Evolutionary conservation across 1,140 invertebrate species (phyloP).

Genomic region (Neocloeon triangulifer): DNA sequence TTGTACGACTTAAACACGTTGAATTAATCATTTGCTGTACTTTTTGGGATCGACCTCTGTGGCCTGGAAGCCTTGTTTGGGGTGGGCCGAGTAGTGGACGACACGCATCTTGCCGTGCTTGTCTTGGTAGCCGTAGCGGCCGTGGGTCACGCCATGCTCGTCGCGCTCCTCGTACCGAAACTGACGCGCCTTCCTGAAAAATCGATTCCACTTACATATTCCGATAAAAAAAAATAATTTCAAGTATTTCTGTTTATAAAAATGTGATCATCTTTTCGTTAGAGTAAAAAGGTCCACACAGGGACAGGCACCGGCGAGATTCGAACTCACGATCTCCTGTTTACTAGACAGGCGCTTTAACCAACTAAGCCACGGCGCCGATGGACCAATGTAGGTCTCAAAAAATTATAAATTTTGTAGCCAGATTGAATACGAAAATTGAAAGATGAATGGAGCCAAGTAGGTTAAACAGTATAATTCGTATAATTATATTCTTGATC

Average conservation of each 20-base stretch:
- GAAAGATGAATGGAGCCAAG: background rate
- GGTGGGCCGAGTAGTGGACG: slow-evolving; percentile 52
- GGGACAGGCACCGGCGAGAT: background rate
- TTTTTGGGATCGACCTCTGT: slow-evolving; percentile 7
- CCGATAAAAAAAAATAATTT: slow-evolving; percentile 11
- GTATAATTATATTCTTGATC: background rate
- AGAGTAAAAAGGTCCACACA: slow-evolving; percentile 4
- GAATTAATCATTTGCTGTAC: too few species aligned
- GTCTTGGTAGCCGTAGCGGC: slow-evolving; percentile 65
- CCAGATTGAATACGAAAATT: too few species aligned
- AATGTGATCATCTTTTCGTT: too few species aligned
- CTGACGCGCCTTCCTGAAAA: slow-evolving; percentile 48
- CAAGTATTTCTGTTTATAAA: slow-evolving; percentile 6
- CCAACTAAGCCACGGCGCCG: slow-evolving; percentile 2
- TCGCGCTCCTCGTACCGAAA: slow-evolving; percentile 61
- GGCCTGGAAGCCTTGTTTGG: slow-evolving; percentile 39
- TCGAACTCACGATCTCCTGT: slow-evolving; percentile 4
- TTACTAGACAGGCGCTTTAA: slow-evolving; percentile 3
- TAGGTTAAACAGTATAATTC: background rate
- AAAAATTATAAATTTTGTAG: background rate
- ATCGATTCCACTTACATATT: background rate
- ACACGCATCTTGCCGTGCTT: slow-evolving; percentile 51
- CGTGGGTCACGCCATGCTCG: slow-evolving; percentile 48
- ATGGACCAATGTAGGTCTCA: background rate
- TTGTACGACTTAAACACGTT: too few species aligned